Conservation (phyloP, 2,797 vertebrate genomes). For the Amphiprion clarkii region DNA sequence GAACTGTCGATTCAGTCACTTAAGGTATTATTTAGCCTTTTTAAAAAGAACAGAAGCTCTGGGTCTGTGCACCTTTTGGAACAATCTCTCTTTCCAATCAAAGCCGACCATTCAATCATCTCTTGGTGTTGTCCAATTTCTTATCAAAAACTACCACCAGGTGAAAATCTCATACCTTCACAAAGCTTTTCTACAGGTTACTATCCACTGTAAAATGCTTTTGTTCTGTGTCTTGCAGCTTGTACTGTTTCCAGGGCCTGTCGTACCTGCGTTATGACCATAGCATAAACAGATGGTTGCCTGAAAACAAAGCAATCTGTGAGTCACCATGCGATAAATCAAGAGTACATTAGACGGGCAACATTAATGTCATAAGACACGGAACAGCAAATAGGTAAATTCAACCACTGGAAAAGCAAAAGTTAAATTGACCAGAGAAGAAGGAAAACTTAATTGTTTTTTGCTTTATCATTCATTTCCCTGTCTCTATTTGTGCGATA, state of each 20-base stretch:
- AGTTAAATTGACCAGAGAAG: conserved; percentile 34
- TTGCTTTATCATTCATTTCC: conserved; percentile 2
- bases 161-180: not conserved
- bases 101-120: not conserved
- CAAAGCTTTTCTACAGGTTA: not conserved
- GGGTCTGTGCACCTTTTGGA: conserved; percentile 42
- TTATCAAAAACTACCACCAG: not conserved
- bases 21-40: conserved; percentile 59
- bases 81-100: conserved; percentile 26
- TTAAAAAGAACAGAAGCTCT: conserved; percentile 34
- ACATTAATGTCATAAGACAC: conserved; percentile 14
- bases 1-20: conserved; percentile 62
- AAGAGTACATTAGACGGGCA: not conserved
- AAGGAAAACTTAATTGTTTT: not conserved
- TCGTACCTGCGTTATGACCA: conserved; percentile 1
- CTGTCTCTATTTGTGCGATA: not conserved
- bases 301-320: conserved; percentile 18
- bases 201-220: not conserved
- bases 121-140: not conserved
- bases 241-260: not conserved
- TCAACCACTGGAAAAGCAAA: not conserved
- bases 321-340: conserved; percentile 25
- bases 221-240: not conserved
- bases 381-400: conserved; percentile 25
- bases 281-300: not conserved